Evolutionary conservation across 2,888 invertebrate species (phyloP).

Genomic region (Hesperia comma): DNA sequence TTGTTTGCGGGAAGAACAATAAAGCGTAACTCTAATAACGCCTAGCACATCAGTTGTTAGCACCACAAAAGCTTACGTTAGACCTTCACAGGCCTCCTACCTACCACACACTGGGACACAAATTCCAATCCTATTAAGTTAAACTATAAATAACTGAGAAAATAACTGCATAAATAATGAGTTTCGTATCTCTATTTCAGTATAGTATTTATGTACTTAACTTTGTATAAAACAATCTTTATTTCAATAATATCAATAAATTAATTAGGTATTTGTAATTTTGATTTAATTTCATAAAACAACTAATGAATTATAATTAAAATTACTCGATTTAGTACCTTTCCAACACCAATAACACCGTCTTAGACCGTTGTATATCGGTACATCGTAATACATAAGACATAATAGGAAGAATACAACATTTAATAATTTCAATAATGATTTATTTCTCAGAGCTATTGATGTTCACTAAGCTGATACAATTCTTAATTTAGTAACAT

Average conservation of each 20-base stretch:
- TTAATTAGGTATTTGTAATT: background rate
- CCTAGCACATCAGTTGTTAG: conserved; percentile 60
- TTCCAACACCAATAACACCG: conserved; percentile 25
- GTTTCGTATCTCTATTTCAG: background rate
- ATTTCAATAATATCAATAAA: background rate
- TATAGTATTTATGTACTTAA: background rate
- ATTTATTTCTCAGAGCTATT: conserved; percentile 82
- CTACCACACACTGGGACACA: conserved; percentile 32
- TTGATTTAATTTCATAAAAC: background rate
- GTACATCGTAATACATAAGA: conserved; percentile 6
- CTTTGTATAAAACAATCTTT: background rate
- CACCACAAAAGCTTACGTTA: conserved; percentile 64
- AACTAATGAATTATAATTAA: conserved; percentile 2
- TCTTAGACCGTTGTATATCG: conserved; percentile 15
- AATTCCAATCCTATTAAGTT: conserved; percentile 3
- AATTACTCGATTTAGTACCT: conserved; percentile 26
- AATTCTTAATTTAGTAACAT: conserved; percentile 82
- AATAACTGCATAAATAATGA: conserved; percentile 2
- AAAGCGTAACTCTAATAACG: conserved; percentile 40
- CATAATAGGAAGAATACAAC: conserved; percentile 70
- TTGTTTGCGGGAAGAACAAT: conserved; percentile 32
- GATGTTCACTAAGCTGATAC: conserved; percentile 84
- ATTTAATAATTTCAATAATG: conserved; percentile 83
- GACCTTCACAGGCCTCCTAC: conserved; percentile 32
- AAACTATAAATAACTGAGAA: conserved; percentile 17